Conservation (phyloP, 2,113 vertebrate genomes). For the Thinocorus orbignyianus region DNA sequence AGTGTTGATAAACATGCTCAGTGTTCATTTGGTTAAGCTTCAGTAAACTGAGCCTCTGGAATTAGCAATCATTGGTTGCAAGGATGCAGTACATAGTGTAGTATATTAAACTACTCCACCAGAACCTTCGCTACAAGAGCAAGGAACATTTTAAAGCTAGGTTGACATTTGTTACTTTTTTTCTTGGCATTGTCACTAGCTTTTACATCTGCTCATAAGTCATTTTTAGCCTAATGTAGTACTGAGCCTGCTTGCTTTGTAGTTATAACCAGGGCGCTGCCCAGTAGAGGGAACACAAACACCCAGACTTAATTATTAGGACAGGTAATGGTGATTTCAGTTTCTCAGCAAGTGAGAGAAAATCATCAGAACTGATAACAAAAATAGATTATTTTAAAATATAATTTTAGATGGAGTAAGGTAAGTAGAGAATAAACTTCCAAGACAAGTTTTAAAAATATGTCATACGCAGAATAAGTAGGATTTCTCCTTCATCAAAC, state of each 20-base stretch:
- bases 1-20: background rate
- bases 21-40: conserved; percentile 18
- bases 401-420: background rate
- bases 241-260: background rate
- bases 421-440: background rate
- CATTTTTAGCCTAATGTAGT: background rate
- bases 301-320: background rate
- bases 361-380: background rate
- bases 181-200: background rate
- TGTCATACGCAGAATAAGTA: background rate
- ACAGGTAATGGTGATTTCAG: background rate
- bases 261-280: background rate
- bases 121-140: background rate
- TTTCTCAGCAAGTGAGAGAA: background rate
- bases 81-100: background rate
- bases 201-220: background rate
- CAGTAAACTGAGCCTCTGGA: background rate
- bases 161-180: background rate
- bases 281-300: background rate
- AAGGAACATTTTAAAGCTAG: background rate
- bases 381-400: background rate
- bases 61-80: background rate
- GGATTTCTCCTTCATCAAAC: background rate
- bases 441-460: background rate
- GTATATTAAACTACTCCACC: background rate